phyloP scores from a whole-genome alignment of 2,888 invertebrate species.

The Nemotelus pantherinus region DNA sequence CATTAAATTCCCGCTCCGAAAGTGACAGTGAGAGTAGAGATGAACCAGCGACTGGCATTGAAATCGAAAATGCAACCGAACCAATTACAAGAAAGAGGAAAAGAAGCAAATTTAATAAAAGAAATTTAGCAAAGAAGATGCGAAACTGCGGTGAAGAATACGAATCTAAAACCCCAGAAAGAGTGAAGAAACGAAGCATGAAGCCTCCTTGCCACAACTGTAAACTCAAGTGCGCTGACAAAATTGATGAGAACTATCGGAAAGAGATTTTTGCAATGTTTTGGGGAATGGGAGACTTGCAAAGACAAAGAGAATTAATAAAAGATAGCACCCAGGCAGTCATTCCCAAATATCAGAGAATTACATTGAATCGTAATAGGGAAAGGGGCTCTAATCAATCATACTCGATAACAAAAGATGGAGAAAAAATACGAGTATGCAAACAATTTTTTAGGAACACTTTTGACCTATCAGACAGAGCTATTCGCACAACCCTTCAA shows the following conservation, averaged over 20 bases:
- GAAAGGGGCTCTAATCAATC: not conserved
- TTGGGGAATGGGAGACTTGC: not conserved
- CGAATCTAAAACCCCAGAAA: not conserved
- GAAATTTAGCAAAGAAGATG: not conserved
- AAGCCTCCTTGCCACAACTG: not conserved
- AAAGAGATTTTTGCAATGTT: conserved; percentile 6
- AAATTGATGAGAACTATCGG: conserved; percentile 3
- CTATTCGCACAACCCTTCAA: not conserved
- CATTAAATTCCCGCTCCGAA: not conserved
- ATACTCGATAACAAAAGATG: not conserved
- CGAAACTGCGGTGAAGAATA: conserved; percentile 4
- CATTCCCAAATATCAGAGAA: not conserved
- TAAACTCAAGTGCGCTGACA: not conserved
- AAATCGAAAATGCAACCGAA: conserved; percentile 19
- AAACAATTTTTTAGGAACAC: not conserved
- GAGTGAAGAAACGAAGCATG: not conserved
- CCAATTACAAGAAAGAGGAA: conserved; percentile 15
- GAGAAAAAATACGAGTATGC: not conserved
- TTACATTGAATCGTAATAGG: not conserved
- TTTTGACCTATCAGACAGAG: not conserved
- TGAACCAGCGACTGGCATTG: conserved; percentile 6
- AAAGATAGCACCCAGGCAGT: not conserved
- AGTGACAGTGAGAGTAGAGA: conserved; percentile 18
- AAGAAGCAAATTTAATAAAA: conserved; percentile 16
- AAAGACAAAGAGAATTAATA: not conserved